These are phyloP conservation scores for Dione juno DNA, from an alignment of 2,888 invertebrate genomes.

Conservation along the genomic window DNA sequence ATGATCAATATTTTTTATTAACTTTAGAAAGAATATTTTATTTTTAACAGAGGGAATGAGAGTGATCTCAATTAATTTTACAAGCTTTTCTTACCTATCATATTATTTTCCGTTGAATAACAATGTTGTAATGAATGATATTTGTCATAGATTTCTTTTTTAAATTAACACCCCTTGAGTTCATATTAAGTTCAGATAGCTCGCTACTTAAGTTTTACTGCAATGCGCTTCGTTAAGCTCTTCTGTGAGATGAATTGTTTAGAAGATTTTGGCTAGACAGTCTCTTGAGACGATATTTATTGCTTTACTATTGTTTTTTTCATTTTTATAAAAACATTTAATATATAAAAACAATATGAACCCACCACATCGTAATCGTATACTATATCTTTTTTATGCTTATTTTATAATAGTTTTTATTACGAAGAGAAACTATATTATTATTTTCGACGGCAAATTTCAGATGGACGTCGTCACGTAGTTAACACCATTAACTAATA, in stretches of 20 bases:
- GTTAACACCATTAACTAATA: no score
- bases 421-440: not conserved
- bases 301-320: slow-evolving; percentile 35
- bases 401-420: not conserved
- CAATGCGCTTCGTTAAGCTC: slow-evolving; percentile 26
- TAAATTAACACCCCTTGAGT: not conserved
- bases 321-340: not conserved
- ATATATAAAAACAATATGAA: not conserved
- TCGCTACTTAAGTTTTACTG: slow-evolving; percentile 10
- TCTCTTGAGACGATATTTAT: not conserved
- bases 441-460: not conserved
- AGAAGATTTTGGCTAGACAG: slow-evolving; percentile 12
- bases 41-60: not conserved
- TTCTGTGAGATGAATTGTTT: slow-evolving; percentile 15
- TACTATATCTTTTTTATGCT: not conserved
- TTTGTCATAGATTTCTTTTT: not conserved
- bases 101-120: not conserved
- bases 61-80: not conserved
- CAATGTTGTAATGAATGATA: not conserved
- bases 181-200: slow-evolving; percentile 1
- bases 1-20: slow-evolving; percentile 5
- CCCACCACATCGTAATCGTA: not conserved
- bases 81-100: not conserved
- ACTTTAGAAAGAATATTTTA: not conserved
- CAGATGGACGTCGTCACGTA: not conserved